Evolutionary conservation across 2,113 vertebrate species (phyloP), one percentile per base, ranked within the genome.

Genomic region (Andinoacara biseriatus): DNA sequence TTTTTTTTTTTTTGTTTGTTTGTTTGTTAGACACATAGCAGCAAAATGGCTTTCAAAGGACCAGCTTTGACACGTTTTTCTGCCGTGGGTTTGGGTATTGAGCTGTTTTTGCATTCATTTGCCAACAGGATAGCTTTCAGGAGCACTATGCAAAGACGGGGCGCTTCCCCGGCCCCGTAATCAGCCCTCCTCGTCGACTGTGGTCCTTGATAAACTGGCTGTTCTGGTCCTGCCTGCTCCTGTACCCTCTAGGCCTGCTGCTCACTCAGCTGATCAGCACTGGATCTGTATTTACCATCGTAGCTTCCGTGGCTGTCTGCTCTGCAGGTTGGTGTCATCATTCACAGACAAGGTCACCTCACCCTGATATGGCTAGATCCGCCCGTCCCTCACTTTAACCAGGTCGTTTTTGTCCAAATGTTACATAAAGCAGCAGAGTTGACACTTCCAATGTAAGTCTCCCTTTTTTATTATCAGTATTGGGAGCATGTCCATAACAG

Each of bases 171-270:
- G 96, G 94, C 52, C 94, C 96, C 1, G 90, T 91, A 17, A 49
- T 92, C 56, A 92, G 86, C 10, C 94, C 96, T 1, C 92, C 96
- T 0, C 94, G 95, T 10, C 94, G 96, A 60, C 96, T 95, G 43
- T 98, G 97, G 98, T 65, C 96, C 0, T 94, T 99, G 78, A 78
- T 99, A 80, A 99, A 98, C 95, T 98, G 97, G 97, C 78, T 99
- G 10, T 96, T 97, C 94, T 99, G 98, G 98, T 94, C 96, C 54
- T 92, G 94, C 26, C 75, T 99, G 91, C 92, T 98, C 63, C 95
- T 98, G 20, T 97, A 96, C 89, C 97, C 97, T 1, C 95, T 99
- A 35, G 94, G 96, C 91, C 95, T 95, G 79, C 90, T 99, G 2
- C 85, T 98, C 5, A 78, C 92, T 76, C 96, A 92, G 87, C 93